phyloP scores from a whole-genome alignment of 2,113 vertebrate genomes.

The Sprattus sprattus region DNA sequence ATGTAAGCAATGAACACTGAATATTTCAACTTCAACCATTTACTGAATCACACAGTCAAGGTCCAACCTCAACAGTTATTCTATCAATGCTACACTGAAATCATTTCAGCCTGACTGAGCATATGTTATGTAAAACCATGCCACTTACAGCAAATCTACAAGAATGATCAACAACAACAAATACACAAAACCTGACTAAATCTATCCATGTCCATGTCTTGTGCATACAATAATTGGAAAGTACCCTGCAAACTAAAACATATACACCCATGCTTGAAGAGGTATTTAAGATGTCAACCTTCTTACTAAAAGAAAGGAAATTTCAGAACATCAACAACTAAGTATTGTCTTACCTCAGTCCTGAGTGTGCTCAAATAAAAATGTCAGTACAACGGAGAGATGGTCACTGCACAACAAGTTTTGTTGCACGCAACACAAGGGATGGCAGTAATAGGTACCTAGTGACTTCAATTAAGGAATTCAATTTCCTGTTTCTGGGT shows the following conservation, averaged over 20 bases:
- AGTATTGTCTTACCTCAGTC: constrained; percentile 12
- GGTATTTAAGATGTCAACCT: neutral
- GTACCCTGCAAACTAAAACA: neutral
- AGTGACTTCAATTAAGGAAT: constrained; percentile 70
- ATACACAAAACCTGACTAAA: neutral
- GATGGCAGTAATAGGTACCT: constrained; percentile 55
- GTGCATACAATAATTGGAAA: neutral
- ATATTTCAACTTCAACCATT: neutral
- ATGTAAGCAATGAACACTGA: neutral
- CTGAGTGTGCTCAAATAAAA: neutral
- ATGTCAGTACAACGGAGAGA: constrained; percentile 36
- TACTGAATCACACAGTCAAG: neutral
- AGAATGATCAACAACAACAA: neutral
- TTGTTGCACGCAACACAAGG: constrained; percentile 41
- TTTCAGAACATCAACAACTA: neutral
- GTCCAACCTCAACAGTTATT: neutral
- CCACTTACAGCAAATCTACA: neutral
- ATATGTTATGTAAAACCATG: neutral
- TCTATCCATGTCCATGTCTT: neutral
- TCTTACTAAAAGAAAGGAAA: neutral
- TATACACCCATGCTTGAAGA: neutral
- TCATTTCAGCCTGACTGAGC: neutral
- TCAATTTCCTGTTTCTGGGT: constrained; percentile 42
- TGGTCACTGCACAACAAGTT: constrained; percentile 41
- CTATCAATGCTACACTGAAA: neutral